These are phyloP conservation scores for Achroia grisella DNA, from an alignment of 1,140 invertebrate genomes.

Conservation along the genomic window DNA sequence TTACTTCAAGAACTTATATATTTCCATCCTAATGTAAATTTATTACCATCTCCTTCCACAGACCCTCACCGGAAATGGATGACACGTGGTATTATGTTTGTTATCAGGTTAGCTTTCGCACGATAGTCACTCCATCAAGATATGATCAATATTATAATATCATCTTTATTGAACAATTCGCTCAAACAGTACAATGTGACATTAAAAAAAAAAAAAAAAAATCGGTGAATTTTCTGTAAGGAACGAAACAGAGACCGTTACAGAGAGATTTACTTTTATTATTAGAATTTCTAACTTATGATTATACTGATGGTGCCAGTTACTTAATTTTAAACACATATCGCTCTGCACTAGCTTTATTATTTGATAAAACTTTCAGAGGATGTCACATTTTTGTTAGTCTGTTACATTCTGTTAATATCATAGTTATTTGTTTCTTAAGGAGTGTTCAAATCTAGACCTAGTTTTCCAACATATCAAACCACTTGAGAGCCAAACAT, in stretches of 20 bases:
- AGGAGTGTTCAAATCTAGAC: conserved; percentile 5
- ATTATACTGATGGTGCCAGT: conserved; percentile 1
- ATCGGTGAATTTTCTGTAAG: conserved; percentile 9
- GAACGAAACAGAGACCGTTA: neutral
- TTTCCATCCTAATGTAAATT: neutral
- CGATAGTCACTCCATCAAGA: neutral
- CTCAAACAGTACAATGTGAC: conserved; percentile 6
- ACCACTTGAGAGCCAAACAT: conserved; percentile 12
- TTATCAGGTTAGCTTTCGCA: conserved; percentile 6
- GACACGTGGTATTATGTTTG: conserved; percentile 2
- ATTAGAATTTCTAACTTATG: conserved; percentile 3
- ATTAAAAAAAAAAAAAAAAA: conserved; percentile 7
- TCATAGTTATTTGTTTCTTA: no score
- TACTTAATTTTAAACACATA: conserved; percentile 7
- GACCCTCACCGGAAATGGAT: conserved; percentile 3
- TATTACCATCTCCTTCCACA: conserved; percentile 9
- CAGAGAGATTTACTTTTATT: neutral
- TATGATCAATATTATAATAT: conserved; percentile 6
- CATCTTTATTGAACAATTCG: conserved; percentile 3
- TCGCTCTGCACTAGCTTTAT: conserved; percentile 8
- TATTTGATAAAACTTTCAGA: conserved; percentile 5
- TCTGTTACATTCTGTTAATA: no score
- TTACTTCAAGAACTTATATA: neutral
- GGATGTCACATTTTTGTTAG: no score
- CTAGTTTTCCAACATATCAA: conserved; percentile 7